Evolutionary conservation across 2,888 invertebrate genomes (phyloP), one percentile per base, ranked within the genome.

Genomic region (Zaprionus lineosus): DNA sequence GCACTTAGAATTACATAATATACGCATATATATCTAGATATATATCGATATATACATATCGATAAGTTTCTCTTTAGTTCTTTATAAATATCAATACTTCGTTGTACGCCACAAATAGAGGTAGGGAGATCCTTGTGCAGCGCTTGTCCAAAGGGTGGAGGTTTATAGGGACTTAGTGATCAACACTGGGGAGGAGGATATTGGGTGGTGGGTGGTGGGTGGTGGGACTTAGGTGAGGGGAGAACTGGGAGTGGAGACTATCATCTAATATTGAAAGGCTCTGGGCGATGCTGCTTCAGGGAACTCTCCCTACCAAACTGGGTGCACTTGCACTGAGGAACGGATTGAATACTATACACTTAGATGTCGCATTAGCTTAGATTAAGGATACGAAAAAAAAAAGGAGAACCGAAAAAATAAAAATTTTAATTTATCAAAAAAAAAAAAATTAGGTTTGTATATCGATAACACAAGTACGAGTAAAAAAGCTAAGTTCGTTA

Each of bases 391-490:
- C 8, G 28, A 52, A 59, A 33, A 63, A 58, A 61, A 33, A 51
- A 60, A 52, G 44, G 24, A 16, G 39, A 48, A 15, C 14, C 2
- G 19, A 11, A 24, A 21, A 16, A n/a, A 34, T 26, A 34, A 39
- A 34, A 14, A 31, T 3, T 26, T n/a, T 28, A 16, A 19, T 44
- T 36, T 26, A 21, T 33, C 4, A 34, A 18, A 24, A 61, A 51
- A 57, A 53, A 50, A 47, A 40, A 37, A 36, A 34, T 16, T 39
- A 40, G n/a, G n/a, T n/a, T n/a, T n/a, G n/a, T 71, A 63, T 76
- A 71, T 70, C n/a, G n/a, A 84, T 77, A 87, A 83, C 83, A 86
- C 87, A 84, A 77, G 76, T 85, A 81, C 83, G 84, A 83, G 84
- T 81, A 84, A 64, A 60, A 81, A 66, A 78, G 77, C 82, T 79